Evolutionary conservation across 1,140 invertebrate species (phyloP).

Genomic region (Himalopsyche phryganea): DNA sequence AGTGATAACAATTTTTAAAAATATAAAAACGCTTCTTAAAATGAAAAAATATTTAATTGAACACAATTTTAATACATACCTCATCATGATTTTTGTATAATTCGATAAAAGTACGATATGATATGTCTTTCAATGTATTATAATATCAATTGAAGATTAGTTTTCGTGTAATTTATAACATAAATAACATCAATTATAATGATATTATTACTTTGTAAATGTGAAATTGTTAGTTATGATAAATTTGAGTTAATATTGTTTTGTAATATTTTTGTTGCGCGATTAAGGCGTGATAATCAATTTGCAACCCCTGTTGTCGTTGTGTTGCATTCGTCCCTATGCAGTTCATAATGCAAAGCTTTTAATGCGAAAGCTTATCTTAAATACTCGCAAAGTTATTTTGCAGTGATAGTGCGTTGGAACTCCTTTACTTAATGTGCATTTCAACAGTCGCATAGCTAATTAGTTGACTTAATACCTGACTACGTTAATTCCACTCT

Average conservation of each 20-base stretch:
- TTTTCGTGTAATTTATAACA: neutral
- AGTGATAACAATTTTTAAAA: too few relatives aligned
- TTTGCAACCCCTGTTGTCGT: conserved; percentile 9
- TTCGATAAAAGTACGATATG: neutral
- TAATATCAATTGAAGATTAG: neutral
- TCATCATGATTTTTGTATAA: neutral
- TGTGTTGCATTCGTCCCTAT: neutral
- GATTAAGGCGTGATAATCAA: neutral
- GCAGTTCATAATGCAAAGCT: conserved; percentile 1
- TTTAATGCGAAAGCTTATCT: conserved; percentile 19
- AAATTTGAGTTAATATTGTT: too few relatives aligned
- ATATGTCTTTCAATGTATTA: neutral
- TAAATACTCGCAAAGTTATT: conserved; percentile 3
- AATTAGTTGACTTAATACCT: conserved; percentile 30
- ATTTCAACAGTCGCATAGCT: conserved; percentile 20
- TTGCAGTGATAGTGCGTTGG: conserved; percentile 15
- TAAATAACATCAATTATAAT: neutral
- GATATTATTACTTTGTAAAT: neutral
- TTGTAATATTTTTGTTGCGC: neutral
- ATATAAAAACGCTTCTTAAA: too few relatives aligned
- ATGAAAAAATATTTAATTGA: too few relatives aligned
- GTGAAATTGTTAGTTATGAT: too few relatives aligned
- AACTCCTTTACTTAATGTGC: conserved; percentile 7
- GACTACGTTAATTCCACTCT: conserved; percentile 2
- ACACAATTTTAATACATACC: too few relatives aligned